These are phyloP conservation scores for Peromyscus leucopus DNA, from an alignment of 2,113 vertebrate species.

Conservation along the genomic window DNA sequence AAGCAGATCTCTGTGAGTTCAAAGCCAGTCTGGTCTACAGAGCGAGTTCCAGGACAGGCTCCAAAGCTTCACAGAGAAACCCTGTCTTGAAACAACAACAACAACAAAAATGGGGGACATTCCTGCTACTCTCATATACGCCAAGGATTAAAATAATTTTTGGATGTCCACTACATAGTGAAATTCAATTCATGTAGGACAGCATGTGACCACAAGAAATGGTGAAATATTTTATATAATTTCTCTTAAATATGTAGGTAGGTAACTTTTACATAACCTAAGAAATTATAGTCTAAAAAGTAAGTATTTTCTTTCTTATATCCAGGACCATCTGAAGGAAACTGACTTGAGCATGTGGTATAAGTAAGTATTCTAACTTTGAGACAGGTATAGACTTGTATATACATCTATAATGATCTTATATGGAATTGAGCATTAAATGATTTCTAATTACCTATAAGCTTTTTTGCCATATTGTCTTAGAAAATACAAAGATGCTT, in stretches of 20 bases:
- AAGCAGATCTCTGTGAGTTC: too few relatives aligned
- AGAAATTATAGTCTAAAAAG: neutral
- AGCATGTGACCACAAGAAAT: neutral
- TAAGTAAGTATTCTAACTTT: neutral
- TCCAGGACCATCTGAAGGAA: neutral
- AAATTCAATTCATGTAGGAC: constrained; percentile 32
- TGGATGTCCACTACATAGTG: neutral
- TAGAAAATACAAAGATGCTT: constrained; percentile 8
- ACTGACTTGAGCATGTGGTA: neutral
- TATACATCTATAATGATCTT: neutral
- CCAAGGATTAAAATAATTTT: neutral
- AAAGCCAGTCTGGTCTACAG: too few relatives aligned
- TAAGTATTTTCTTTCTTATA: neutral
- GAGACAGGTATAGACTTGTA: neutral
- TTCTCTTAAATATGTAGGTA: constrained; percentile 32
- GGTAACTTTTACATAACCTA: neutral
- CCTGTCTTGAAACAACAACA: too few relatives aligned
- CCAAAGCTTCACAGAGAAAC: too few relatives aligned
- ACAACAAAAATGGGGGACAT: neutral
- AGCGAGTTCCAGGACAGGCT: too few relatives aligned
- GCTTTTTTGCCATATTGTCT: neutral
- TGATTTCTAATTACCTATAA: constrained; percentile 21
- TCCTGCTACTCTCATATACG: neutral
- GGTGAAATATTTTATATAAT: neutral
- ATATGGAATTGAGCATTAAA: neutral